phyloP scores from a whole-genome alignment of 2,797 vertebrate genomes.

The Hemitrygon akajei region DNA sequence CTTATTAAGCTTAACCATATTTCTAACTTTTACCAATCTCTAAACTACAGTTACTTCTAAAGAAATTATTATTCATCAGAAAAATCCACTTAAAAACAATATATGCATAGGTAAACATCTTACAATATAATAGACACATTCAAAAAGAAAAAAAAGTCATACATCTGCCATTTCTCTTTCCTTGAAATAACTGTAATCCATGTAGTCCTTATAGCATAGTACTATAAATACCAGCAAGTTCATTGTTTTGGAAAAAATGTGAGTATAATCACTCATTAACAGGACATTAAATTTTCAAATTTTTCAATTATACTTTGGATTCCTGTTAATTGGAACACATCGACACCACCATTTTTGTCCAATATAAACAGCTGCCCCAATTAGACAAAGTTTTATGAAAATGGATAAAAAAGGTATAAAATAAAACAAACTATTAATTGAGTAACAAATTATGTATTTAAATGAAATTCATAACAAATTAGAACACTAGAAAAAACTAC shows the following conservation, averaged over 20 bases:
- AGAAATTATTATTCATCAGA: not conserved
- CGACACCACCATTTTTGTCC: too few species aligned
- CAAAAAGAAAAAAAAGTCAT: not conserved
- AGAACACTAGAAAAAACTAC: too few species aligned
- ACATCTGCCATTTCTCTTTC: not conserved
- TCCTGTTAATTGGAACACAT: too few species aligned
- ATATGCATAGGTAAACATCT: not conserved
- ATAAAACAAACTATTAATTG: too few species aligned
- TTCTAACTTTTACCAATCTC: not conserved
- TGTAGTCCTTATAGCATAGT: not conserved
- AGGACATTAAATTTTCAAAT: not conserved
- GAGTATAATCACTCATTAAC: not conserved
- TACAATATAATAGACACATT: not conserved
- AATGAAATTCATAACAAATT: too few species aligned
- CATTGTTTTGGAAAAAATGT: not conserved
- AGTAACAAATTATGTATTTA: too few species aligned
- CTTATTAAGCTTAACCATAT: conserved; percentile 5
- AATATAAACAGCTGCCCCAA: too few species aligned
- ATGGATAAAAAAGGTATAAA: too few species aligned
- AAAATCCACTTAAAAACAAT: not conserved
- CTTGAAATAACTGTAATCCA: not conserved
- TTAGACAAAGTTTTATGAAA: too few species aligned
- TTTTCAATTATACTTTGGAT: not conserved
- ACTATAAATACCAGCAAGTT: not conserved
- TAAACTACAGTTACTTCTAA: not conserved